Evolutionary conservation across 2,113 vertebrate species (phyloP).

Genomic region (Prionailurus viverrinus): DNA sequence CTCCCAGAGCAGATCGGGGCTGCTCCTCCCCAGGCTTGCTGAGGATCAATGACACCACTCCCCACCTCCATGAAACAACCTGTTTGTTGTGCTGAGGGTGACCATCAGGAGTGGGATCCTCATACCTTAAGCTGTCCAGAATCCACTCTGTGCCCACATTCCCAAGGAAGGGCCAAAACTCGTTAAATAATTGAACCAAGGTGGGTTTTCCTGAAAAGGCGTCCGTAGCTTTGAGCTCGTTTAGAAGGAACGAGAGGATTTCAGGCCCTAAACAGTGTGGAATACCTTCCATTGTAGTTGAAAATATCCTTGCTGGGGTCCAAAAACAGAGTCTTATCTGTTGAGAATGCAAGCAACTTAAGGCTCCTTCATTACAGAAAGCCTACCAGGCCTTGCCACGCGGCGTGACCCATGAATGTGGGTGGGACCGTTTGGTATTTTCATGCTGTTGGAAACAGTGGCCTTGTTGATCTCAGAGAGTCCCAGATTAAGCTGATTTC

Average conservation of each 20-base stretch:
- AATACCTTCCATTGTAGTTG: neutral
- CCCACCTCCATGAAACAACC: neutral
- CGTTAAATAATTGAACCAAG: neutral
- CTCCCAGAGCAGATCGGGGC: neutral
- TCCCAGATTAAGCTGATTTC: conserved; percentile 88
- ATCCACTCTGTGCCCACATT: neutral
- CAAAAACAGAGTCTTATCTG: conserved; percentile 73
- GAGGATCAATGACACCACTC: neutral
- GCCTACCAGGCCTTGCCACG: conserved; percentile 57
- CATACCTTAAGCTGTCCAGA: neutral
- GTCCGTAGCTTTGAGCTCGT: neutral
- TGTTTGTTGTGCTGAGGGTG: neutral
- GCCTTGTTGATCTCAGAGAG: conserved; percentile 88
- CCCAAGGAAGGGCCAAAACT: neutral
- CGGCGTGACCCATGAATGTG: conserved; percentile 75
- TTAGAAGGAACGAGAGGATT: conserved; percentile 58
- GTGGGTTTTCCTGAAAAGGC: neutral
- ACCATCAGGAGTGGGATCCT: neutral
- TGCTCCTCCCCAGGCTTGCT: neutral
- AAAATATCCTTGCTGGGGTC: conserved; percentile 41
- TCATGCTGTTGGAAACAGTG: conserved; percentile 84
- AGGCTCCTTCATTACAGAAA: conserved; percentile 78
- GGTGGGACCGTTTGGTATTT: conserved; percentile 77
- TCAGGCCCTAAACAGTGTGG: neutral
- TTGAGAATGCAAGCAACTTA: conserved; percentile 67